phyloP scores from a whole-genome alignment of 92 coral and sea anemone species.

The Porites lobata region DNA sequence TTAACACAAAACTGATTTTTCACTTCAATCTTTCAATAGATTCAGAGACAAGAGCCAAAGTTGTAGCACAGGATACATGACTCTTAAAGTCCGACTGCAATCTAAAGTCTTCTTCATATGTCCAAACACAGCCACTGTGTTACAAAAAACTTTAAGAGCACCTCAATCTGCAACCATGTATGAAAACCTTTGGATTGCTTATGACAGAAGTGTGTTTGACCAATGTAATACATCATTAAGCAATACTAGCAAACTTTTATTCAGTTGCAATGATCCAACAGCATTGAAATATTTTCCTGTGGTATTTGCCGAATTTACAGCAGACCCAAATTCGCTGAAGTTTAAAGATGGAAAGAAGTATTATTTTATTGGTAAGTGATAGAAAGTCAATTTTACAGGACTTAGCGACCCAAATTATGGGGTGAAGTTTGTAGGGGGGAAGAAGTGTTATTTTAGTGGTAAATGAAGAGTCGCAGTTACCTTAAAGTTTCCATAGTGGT shows the following conservation, averaged over 20 bases:
- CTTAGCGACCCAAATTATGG: background rate
- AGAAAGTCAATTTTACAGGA: background rate
- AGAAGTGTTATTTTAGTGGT: no score
- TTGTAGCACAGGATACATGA: conserved; percentile 27
- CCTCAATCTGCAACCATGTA: conserved; percentile 28
- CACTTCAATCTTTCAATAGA: conserved; percentile 13
- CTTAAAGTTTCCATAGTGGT: no score
- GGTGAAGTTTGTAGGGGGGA: background rate
- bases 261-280: conserved; percentile 36
- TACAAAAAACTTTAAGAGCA: background rate
- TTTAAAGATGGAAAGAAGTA: conserved; percentile 32
- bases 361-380: conserved; percentile 58
- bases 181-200: conserved; percentile 59
- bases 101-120: conserved; percentile 54
- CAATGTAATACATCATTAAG: conserved; percentile 48
- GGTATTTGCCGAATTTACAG: conserved; percentile 6
- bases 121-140: conserved; percentile 49
- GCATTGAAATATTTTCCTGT: conserved; percentile 12
- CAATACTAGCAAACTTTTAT: background rate
- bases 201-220: conserved; percentile 43
- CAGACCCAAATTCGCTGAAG: background rate
- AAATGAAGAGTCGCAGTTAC: no score
- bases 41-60: conserved; percentile 31
- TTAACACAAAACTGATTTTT: background rate
- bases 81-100: conserved; percentile 36